Base-by-base conservation (phyloP, 1,140 invertebrate genomes). In the Drosophila novamexicana region DNA sequence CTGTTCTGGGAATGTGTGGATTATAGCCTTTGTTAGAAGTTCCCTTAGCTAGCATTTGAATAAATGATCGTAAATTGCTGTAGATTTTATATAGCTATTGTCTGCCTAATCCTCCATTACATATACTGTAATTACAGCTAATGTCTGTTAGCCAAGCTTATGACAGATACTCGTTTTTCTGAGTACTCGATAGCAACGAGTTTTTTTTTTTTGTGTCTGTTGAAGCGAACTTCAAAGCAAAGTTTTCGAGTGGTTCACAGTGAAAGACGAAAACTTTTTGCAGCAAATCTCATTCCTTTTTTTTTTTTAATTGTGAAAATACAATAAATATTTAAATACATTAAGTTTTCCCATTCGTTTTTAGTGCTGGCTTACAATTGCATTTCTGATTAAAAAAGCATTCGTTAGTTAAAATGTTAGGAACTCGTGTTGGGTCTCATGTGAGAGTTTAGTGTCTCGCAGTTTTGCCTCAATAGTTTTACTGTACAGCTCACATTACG, bases 1-100 rank as follows among this genome's bases (percentile, higher is more conserved):
- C 18, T 18, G 57, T 16, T 69, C 36, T 62, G 66, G 66, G 66
- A 62, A 49, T 36, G 14, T 49, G 32, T 12, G 40, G 56, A 8
- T 29, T 44, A 14, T n/a, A 7, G 22, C n/a, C 56, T 18, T 16
- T 34, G 56, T 45, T 34, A 47, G 37, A 57, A 61, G 61, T 61
- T 68, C 7, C 29, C 39, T 37, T 68, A 47, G 18, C 18, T 64
- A 47, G 49, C 52, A 47, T 49, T 52, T 39, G 56, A 67, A 45
- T 72, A 52, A 72, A 53, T 40, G 69, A 32, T 72, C n/a, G 69
- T 45, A 66, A 72, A 59, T 67, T 59, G 22, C 39, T 18, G 45
- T 44, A 8, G 32, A 40, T 50, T 22, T 40, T 36, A 49, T 34
- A 40, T 57, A 12, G 18, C 69, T 57, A 72, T 73, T 72, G 63